Evolutionary conservation across 2,113 vertebrate species (phyloP), one percentile per base, ranked within the genome.

Genomic region (Trichechus manatus): DNA sequence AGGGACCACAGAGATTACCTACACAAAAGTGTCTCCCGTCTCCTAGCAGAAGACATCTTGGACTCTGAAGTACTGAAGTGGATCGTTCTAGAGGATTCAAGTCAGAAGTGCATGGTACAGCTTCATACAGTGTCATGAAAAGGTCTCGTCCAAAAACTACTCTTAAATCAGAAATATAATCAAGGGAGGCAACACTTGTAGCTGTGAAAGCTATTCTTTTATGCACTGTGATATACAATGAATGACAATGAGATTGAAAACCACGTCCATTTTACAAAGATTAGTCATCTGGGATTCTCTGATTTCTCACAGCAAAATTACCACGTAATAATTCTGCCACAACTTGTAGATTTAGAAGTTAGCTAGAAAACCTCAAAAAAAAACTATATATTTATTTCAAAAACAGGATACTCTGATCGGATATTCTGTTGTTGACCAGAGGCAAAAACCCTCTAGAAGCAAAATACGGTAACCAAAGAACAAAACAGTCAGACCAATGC

Each of bases 391-490:
- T 64, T 61, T 83, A 90, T 42, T 89, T 79, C n/a, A 86, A 68
- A 93, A 91, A n/a, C 44, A 66, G 72, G 77, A 81, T 70, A 72
- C 9, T 90, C 42, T 19, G 4, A 36, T 1, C 79, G 89, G 42
- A 84, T 53, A 74, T 44, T 72, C 14, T 50, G 39, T 75, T 82
- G 5, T 5, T 96, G 88, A 72, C 42, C 47, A 79, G 25, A 92
- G 36, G 44, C 81, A 78, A 96, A 94, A 93, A 56, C 23, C 13
- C 29, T 87, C 72, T 70, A 78, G 56, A 92, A 89, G 63, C 15
- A 89, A 81, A 75, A 78, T 70, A 72, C 0, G 20, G 66, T 27
- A 89, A 61, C 22, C 23, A 81, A 86, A 33, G 63, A 23, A 86
- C 50, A 66, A 66, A 74, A 39, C 3, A 82, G 75, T 47, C 2